Evolutionary conservation across 2,888 invertebrate genomes (phyloP).

Genomic region (Eilema caniola): DNA sequence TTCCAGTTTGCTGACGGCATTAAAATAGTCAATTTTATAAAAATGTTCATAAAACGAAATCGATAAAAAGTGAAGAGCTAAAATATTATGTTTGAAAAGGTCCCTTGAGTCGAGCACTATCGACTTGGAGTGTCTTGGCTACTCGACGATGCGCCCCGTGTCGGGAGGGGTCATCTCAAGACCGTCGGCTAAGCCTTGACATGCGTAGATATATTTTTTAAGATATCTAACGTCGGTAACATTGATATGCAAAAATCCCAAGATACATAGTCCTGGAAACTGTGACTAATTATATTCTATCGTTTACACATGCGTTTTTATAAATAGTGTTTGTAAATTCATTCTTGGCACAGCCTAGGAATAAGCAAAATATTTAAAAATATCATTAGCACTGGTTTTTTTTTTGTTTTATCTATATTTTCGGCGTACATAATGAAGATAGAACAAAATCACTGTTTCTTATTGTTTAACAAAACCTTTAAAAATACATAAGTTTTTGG

Average conservation of each 20-base stretch:
- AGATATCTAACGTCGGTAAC: neutral
- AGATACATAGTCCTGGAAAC: neutral
- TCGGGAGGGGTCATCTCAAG: constrained; percentile 1
- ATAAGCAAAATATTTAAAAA: too few species aligned
- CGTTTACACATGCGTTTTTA: neutral
- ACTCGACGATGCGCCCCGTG: constrained; percentile 16
- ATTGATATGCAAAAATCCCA: neutral
- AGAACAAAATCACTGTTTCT: too few species aligned
- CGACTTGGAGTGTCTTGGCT: constrained; percentile 54
- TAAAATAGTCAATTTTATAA: constrained; percentile 25
- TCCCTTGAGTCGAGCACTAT: constrained; percentile 61
- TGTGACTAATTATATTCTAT: neutral
- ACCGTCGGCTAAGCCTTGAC: neutral
- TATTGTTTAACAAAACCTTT: too few species aligned
- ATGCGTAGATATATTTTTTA: neutral
- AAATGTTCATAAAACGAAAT: constrained; percentile 35
- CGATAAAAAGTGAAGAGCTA: constrained; percentile 44
- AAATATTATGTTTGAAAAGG: constrained; percentile 59
- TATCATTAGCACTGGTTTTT: too few species aligned
- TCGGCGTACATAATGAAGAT: too few species aligned
- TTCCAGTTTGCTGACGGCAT: neutral
- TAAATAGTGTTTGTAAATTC: neutral
- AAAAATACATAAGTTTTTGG: too few species aligned
- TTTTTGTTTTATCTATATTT: too few species aligned
- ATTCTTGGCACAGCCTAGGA: too few species aligned